Conservation (phyloP, 2,113 vertebrate genomes). For the Bagarius yarrelli region DNA sequence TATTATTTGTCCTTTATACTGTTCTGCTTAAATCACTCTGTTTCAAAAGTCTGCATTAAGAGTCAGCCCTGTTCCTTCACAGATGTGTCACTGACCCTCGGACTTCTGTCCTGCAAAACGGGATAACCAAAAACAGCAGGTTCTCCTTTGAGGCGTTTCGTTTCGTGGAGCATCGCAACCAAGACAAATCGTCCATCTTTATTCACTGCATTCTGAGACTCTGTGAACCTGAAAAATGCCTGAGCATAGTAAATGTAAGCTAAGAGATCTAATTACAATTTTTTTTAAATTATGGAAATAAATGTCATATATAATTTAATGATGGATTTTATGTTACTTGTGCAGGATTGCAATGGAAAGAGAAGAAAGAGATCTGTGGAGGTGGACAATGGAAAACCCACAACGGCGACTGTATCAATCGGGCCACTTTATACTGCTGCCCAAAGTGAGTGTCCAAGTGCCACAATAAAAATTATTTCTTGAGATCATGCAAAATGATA, state of each 20-base stretch:
- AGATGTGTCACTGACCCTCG: constrained; percentile 61
- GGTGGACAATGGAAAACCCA: constrained; percentile 46
- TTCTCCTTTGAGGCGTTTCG: constrained; percentile 76
- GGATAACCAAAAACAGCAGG: constrained; percentile 55
- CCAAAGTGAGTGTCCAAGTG: constrained; percentile 52
- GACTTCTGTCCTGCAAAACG: constrained; percentile 63
- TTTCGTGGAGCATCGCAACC: constrained; percentile 68
- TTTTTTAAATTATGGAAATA: background rate
- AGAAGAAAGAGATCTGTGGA: constrained; percentile 59
- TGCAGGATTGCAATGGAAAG: constrained; percentile 59
- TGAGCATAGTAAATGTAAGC: constrained; percentile 62
- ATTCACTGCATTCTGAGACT: constrained; percentile 75
- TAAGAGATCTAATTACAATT: background rate
- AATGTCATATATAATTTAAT: background rate
- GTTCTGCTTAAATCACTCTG: background rate
- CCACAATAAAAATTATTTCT: background rate
- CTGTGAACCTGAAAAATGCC: constrained; percentile 70
- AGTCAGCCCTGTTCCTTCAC: background rate
- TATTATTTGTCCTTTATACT: background rate
- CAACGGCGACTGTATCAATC: constrained; percentile 68
- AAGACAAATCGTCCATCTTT: constrained; percentile 67
- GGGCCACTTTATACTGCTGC: constrained; percentile 69
- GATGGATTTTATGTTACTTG: constrained; percentile 1
- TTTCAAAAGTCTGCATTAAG: background rate
- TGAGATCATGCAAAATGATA: background rate